Evolutionary conservation across 2,797 vertebrate genomes (phyloP), one percentile per base, ranked within the genome.

Genomic region (Streptopelia turtur): DNA sequence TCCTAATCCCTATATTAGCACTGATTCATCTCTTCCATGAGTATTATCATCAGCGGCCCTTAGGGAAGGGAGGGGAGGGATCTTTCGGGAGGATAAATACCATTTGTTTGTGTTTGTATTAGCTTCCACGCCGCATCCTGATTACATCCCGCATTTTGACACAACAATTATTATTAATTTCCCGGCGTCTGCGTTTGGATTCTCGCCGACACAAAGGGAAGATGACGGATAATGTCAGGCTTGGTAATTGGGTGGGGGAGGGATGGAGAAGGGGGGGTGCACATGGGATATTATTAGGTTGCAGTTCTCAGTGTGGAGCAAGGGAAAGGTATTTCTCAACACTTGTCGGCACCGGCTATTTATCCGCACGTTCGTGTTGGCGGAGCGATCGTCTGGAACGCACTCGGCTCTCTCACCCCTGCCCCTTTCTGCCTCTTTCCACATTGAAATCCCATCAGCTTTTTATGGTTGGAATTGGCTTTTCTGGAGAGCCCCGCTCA

Each of bases 141-240:
- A 98, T 98, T 97, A 97, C 97, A 91, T 96, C 97, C 97, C 74
- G 39, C 24, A 33, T 95, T 96, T 95, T 96, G 94, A 97, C 97
- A 97, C 97, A 95, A 95, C 97, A 97, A 97, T 98, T 98, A 97
- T 97, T 98, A 98, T 97, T 98, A 97, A 98, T 98, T 97, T 98
- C 96, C 95, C 97, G 79, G 81, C 56, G 74, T 90, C 97, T 98
- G 97, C 95, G 24, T 95, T 97, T 96, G 68, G 94, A 97, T 97
- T 96, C 95, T 96, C 64, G 78, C 96, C 92, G 95, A 91, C 97
- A 97, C 97, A 97, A 97, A 97, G 96, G 96, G 53, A 95, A 88
- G 93, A 96, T 97, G 97, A 97, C 57, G 94, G 97, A 97, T 97
- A 95, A 96, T 95, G 97, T 96, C 96, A 95, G 97, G 96, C 94